Evolutionary conservation across 1,140 invertebrate genomes (phyloP), one percentile per base, ranked within the genome.

Genomic region (Rhagoletis pomonella): DNA sequence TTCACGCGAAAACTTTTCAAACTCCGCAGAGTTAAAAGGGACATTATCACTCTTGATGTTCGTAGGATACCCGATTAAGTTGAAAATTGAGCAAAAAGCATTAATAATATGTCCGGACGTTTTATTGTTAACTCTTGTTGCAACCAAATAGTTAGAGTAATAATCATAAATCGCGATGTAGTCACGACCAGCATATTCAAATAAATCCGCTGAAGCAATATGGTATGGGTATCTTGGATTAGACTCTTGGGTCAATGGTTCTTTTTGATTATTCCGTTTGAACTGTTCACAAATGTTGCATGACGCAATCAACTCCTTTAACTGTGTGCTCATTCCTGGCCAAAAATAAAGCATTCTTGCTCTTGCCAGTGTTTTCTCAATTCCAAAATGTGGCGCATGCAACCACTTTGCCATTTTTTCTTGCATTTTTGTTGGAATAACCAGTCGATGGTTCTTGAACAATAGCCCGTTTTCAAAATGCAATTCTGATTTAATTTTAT

Each of bases 221-320:
- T n/a, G n/a, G n/a, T n/a, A n/a, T n/a, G n/a, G 87, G 47, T 86
- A 88, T 42, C 60, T 58, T 50, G 81, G 87, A 12, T 9, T 10
- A 17, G 42, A 50, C 4, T 88, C 59, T 19, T 86, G 65, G 9
- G 62, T 42, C 50, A 88, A 50, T 19, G 55, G 58, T 29, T 88
- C 85, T 39, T 88, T 88, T 29, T 84, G 73, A 85, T 88, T 88
- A 77, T 85, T 87, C 19, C 64, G 44, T 88, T 39, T 59, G 44
- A 88, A 89, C 81, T 88, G 88, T 73, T 88, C 86, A 88, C 89
- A 89, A 60, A 88, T 17, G 6, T 2, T 58, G 47, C 88, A 89
- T 3, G 65, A n/a, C 60, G 6, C 7, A 29, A 89, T 55, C 7
- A 87, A 5, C 84, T 87, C 55, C 42, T 86, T 86, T 1, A 88